Conservation (phyloP, 2,113 vertebrate species). For the Elephas maximus region DNA sequence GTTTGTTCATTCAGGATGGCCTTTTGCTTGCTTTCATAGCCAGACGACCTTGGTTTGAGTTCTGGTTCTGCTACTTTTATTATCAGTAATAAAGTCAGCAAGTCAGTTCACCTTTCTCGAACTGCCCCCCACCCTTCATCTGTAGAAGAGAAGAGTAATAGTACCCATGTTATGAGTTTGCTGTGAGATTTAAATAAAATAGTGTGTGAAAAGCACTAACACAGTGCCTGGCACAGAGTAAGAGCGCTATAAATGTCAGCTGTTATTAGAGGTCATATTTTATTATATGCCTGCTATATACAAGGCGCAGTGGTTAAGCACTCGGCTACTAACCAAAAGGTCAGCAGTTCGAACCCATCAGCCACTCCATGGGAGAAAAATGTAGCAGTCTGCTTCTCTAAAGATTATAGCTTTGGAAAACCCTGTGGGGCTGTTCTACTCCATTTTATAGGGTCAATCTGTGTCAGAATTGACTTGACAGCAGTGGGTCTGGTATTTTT, state of each 20-base stretch:
- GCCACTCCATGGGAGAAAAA: too few species aligned
- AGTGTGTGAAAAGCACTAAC: not conserved
- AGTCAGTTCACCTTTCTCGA: conserved; percentile 33
- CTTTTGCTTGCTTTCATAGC: not conserved
- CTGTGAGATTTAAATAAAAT: not conserved
- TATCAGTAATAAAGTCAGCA: not conserved
- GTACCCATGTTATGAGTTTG: not conserved
- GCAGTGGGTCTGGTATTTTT: too few species aligned
- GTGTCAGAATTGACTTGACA: too few species aligned
- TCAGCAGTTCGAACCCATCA: too few species aligned
- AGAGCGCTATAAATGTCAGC: not conserved
- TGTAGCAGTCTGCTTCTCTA: too few species aligned
- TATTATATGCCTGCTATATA: conserved; percentile 9
- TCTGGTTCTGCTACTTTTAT: not conserved
- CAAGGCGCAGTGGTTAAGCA: not conserved
- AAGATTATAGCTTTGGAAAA: too few species aligned
- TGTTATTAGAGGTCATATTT: not conserved
- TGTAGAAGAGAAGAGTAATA: conserved; percentile 8
- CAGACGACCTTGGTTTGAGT: not conserved
- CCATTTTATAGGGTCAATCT: too few species aligned
- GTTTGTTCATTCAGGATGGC: not conserved
- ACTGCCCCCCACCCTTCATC: not conserved
- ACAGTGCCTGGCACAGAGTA: not conserved
- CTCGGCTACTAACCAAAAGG: too few species aligned
- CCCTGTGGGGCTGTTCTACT: too few species aligned